Evolutionary conservation across 2,113 vertebrate genomes (phyloP), one percentile per base, ranked within the genome.

Genomic region (Lepisosteus oculatus): DNA sequence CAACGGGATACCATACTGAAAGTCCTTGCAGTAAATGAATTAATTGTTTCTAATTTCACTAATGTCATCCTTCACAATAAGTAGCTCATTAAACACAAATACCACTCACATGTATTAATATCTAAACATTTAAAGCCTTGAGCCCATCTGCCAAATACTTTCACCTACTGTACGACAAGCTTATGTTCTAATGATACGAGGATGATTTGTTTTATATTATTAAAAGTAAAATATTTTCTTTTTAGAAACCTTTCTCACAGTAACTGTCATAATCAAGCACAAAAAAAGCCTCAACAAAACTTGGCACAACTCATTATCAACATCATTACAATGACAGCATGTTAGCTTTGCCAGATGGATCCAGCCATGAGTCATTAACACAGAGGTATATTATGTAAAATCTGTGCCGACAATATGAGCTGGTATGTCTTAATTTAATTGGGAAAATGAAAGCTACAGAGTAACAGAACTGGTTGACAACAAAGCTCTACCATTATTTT

Each of bases 261-360:
- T 56, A 70, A 61, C 73, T 75, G 68, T 75, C 73, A 59, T 47
- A 75, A 66, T 75, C 65, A 61, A 14, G 55, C 44, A 55, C 55
- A 75, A 68, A 67, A 13, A 54, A 74, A 44, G 41, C 55, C 13
- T 69, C 43, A 51, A 59, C 54, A 15, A 15, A 69, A 74, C 47
- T 14, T 43, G 41, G 45, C 15, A 41, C 67, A 56, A 63, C 29
- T 69, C 61, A 65, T 80, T 76, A 77, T 78, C 72, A 78, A 72
- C 76, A 74, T 80, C 76, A 72, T 78, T 72, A 76, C 74, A 65
- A 64, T 75, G 74, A 78, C 71, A 69, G 72, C 71, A 15, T 72
- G 74, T 72, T 72, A 62, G 70, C 29, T 67, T 67, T 61, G 74
- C 68, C 76, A 77, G 76, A 80, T 78, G 74, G 68, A 65, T 44